These are phyloP conservation scores for Meteorus colon DNA, from an alignment of 2,888 invertebrate species.

Conservation along the genomic window DNA sequence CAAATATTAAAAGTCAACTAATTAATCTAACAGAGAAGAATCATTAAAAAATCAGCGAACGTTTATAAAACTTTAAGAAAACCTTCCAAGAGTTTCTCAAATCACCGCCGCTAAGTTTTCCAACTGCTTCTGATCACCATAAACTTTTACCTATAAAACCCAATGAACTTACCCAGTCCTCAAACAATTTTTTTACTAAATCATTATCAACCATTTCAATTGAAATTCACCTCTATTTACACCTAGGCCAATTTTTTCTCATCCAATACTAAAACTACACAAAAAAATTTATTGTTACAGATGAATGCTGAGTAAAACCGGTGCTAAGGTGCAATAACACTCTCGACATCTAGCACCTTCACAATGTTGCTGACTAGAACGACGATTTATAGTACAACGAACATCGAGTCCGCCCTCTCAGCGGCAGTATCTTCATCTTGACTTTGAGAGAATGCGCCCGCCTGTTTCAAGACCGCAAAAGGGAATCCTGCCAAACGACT, in stretches of 20 bases:
- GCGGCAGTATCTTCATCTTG: slow-evolving; percentile 69
- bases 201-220: background rate
- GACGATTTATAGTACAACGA: slow-evolving; percentile 64
- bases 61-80: too few relatives aligned
- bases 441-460: slow-evolving; percentile 58
- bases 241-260: background rate
- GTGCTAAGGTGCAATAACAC: slow-evolving; percentile 14
- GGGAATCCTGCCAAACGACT: slow-evolving; percentile 8
- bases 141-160: too few relatives aligned
- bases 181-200: too few relatives aligned
- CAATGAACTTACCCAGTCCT: too few relatives aligned
- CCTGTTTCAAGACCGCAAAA: slow-evolving; percentile 35
- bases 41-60: too few relatives aligned
- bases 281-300: background rate
- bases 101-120: too few relatives aligned
- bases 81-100: too few relatives aligned
- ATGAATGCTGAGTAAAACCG: background rate
- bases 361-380: slow-evolving; percentile 62
- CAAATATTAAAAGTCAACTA: too few relatives aligned
- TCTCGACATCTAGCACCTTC: slow-evolving; percentile 57
- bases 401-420: slow-evolving; percentile 61
- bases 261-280: background rate
- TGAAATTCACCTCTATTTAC: background rate
- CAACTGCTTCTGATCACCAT: too few relatives aligned
- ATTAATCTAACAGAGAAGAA: too few relatives aligned